Evolutionary conservation across 2,113 vertebrate species (phyloP).

Genomic region (Cairina moschata): DNA sequence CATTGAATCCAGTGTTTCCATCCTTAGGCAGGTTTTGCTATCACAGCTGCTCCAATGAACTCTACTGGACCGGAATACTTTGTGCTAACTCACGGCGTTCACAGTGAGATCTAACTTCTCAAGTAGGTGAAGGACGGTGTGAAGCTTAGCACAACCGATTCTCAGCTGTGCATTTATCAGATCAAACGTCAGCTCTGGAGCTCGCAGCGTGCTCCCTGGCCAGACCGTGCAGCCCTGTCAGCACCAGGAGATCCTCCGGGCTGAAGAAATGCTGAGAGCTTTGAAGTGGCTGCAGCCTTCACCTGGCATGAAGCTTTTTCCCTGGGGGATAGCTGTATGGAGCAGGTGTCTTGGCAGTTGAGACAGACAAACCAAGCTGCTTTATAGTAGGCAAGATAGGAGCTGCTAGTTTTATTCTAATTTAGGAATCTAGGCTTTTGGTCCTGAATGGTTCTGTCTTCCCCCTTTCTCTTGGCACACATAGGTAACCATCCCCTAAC

Average conservation of each 20-base stretch:
- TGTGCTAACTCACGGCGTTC: background rate
- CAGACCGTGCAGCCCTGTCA: background rate
- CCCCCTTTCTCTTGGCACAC: background rate
- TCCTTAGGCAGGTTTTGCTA: background rate
- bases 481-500: background rate
- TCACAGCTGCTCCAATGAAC: background rate
- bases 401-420: background rate
- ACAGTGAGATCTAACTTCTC: background rate
- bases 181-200: background rate
- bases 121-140: background rate
- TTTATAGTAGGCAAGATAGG: background rate
- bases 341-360: background rate
- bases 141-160: background rate
- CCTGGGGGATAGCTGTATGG: background rate
- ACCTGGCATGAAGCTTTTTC: background rate
- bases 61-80: background rate
- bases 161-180: background rate
- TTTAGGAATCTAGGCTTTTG: background rate
- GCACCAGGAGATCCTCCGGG: background rate
- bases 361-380: background rate
- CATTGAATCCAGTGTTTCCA: background rate
- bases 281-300: background rate
- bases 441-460: background rate
- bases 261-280: background rate
- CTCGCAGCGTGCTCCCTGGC: background rate